Evolutionary conservation across 2,113 vertebrate genomes (phyloP).

Genomic region (Ceyx cyanopectus): DNA sequence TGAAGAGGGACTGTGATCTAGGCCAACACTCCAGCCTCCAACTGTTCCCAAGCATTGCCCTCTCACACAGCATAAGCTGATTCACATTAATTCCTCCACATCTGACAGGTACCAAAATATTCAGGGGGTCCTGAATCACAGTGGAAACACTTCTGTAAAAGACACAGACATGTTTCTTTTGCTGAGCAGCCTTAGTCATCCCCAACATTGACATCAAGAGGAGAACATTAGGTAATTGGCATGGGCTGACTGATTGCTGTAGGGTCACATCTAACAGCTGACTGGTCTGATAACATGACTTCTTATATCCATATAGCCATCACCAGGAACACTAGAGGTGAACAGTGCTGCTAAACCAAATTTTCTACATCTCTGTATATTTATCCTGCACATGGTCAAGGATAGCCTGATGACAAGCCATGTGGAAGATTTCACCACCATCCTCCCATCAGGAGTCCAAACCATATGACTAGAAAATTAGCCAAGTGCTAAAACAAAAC

Average conservation of each 20-base stretch:
- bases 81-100: neutral
- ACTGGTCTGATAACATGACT: neutral
- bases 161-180: neutral
- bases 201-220: neutral
- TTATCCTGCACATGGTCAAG: neutral
- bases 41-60: neutral
- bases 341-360: neutral
- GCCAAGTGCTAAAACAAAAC: conserved; percentile 65
- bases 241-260: neutral
- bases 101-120: neutral
- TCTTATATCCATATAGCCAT: neutral
- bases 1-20: neutral
- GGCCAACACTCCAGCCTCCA: neutral
- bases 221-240: neutral
- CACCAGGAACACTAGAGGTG: neutral
- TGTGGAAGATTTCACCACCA: neutral
- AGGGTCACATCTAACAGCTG: neutral
- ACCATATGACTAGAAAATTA: conserved; percentile 62
- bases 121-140: neutral
- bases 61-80: neutral
- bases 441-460: neutral
- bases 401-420: neutral
- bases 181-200: neutral
- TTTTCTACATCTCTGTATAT: neutral
- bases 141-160: neutral